Evolutionary conservation across 1,140 invertebrate genomes (phyloP).

Genomic region (Heliconius himera): DNA sequence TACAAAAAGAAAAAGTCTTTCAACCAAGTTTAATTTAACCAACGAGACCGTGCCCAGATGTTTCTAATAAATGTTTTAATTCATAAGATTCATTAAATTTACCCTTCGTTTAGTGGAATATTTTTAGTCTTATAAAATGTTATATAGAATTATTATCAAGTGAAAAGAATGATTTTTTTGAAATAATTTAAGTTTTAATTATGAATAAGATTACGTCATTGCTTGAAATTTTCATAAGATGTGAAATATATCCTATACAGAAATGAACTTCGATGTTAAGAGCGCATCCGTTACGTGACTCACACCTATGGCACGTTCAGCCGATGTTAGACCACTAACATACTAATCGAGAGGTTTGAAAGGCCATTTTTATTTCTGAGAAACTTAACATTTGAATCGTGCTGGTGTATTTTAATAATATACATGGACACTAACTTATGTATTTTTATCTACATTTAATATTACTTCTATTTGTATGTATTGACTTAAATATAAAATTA

Average conservation of each 20-base stretch:
- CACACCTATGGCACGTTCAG: constrained; percentile 73
- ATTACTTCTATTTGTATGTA: not conserved
- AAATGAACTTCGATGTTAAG: constrained; percentile 70
- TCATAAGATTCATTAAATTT: constrained; percentile 57
- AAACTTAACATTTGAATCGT: constrained; percentile 50
- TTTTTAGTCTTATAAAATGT: not conserved
- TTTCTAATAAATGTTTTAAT: constrained; percentile 67
- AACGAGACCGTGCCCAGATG: constrained; percentile 64
- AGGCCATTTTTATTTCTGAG: constrained; percentile 62
- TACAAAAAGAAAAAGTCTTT: constrained; percentile 60
- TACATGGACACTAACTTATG: not conserved
- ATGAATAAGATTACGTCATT: not conserved
- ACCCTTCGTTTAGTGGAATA: constrained; percentile 34
- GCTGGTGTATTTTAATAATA: constrained; percentile 9
- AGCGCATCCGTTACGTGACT: constrained; percentile 80
- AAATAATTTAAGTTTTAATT: not conserved
- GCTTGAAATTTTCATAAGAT: constrained; percentile 38
- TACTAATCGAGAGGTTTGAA: constrained; percentile 66
- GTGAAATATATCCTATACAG: constrained; percentile 59
- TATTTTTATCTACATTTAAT: not conserved
- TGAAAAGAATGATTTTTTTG: not conserved
- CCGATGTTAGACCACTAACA: constrained; percentile 69
- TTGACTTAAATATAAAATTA: not conserved
- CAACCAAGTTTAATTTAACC: constrained; percentile 68
- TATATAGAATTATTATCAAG: not conserved